Evolutionary conservation across 2,888 invertebrate species (phyloP), one percentile per base, ranked within the genome.

Genomic region (Zaprionus obscuricornis): DNA sequence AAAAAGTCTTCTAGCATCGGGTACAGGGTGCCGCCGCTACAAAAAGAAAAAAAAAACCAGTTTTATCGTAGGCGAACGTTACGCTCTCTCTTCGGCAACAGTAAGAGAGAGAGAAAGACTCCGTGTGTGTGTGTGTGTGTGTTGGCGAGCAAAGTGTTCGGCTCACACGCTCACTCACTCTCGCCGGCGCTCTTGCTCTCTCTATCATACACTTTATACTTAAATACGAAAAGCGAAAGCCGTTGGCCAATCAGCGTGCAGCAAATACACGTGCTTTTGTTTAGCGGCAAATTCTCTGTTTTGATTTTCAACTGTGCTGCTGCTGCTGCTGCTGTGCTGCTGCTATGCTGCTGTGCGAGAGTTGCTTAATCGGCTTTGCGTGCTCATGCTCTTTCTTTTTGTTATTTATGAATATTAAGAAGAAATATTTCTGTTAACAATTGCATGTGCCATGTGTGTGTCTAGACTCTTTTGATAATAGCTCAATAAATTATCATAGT

Each of bases 141-240:
- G n/a, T n/a, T n/a, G n/a, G n/a, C n/a, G 49, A 17, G 40, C 13
- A n/a, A 27, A n/a, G 16, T 42, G 18, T 33, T 50, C 33, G 18
- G 34, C 20, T 24, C n/a, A n/a, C n/a, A n/a, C n/a, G n/a, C n/a
- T n/a, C n/a, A n/a, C 8, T 40, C 29, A 39, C 17, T 33, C 42
- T n/a, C 17, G 10, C 64, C 7, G 16, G 8, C 18, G 13, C 42
- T 29, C 29, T 8, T 10, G 33, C 55, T 37, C 66, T 50, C 47
- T 54, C 16, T 4, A 8, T 39, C 43, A 18, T 17, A n/a, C 42
- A 29, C 16, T 29, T 66, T 60, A 62, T 73, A 73, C 64, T 51
- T 37, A 57, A 34, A 33, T 33, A 31, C 78, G 74, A 66, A 85
- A 82, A 82, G 79, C 83, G 85, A 81, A 81, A 81, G 81, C 81